Base-by-base conservation (phyloP, 2,888 invertebrate genomes). In the Rhodophaea formosa region DNA sequence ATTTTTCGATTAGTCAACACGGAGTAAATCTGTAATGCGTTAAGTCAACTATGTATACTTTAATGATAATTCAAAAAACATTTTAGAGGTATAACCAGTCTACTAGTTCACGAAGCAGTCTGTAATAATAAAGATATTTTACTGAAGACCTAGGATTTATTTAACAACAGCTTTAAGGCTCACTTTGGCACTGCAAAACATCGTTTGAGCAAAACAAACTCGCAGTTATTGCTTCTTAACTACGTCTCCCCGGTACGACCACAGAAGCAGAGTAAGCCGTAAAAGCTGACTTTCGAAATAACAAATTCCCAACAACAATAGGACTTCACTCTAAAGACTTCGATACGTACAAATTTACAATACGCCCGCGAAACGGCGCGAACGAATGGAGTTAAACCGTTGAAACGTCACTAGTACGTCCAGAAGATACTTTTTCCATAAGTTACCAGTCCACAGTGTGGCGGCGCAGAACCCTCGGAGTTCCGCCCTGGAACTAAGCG, bases 181-280 rank as follows among this genome's bases (percentile, higher is more conserved):
- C 84, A 88, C 88, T 88, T 89, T 89, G 90, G 88, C 87, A 88
- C 88, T 85, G 88, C 82, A 77, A 80, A 79, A 82, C 74, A 77
- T 80, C 75, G 76, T 79, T 86, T 88, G 88, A 89, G 86, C 88
- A 88, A 85, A 82, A 84, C 79, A 78, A 80, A 82, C 75, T 72
- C 68, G 75, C 75, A 71, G 75, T 76, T 74, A 76, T 72, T 72
- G 75, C 72, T 73, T 72, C 73, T 67, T 74, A 69, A 74, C 71
- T 71, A 66, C 32, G 45, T 29, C 60, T 64, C 69, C 70, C 68
- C 69, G 63, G 69, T 69, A 76, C 71, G 77, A 49, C 47, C 72
- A 75, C 82, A 86, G 88, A 84, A 83, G 82, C 89, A 87, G 84
- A 89, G 90, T 88, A 86, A 89, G 88, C 89, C 90, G 79, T 88